Percentiles rank a stretch among this genome's conserved stretches.
Evolutionary conservation across 2,797 vertebrate genomes (phyloP).

Genomic region (Semaprochilodus insignis): DNA sequence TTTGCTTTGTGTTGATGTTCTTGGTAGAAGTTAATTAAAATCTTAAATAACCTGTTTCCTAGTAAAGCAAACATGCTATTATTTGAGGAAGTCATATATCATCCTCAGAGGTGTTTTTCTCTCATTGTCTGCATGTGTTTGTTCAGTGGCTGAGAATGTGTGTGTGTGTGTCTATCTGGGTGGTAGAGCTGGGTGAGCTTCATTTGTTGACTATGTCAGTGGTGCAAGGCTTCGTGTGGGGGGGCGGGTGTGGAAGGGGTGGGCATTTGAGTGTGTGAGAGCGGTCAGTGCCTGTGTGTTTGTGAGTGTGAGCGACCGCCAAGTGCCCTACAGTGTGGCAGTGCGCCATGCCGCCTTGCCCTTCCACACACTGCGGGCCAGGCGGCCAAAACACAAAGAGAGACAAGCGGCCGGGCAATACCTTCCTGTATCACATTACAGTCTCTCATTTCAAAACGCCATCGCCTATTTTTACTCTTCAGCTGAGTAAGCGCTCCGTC

Average conservation of each 20-base stretch:
- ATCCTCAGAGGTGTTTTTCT: background rate
- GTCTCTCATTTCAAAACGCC: conserved; percentile 71
- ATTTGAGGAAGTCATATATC: conserved; percentile 17
- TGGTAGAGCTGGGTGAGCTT: conserved; percentile 15
- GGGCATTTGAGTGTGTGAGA: background rate
- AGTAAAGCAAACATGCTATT: conserved; percentile 23
- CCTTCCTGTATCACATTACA: conserved; percentile 74
- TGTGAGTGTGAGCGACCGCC: conserved; percentile 60
- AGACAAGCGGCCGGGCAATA: conserved; percentile 72
- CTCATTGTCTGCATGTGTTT: conserved; percentile 1
- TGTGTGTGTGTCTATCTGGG: background rate
- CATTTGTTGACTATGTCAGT: conserved; percentile 42
- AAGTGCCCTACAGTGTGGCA: conserved; percentile 72
- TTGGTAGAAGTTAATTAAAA: conserved; percentile 14
- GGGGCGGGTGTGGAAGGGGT: background rate
- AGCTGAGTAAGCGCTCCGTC: conserved; percentile 66
- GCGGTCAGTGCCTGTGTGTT: background rate
- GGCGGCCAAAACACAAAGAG: conserved; percentile 77
- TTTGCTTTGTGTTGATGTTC: background rate
- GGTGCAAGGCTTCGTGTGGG: conserved; percentile 1
- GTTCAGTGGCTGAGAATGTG: conserved; percentile 18
- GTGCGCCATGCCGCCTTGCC: conserved; percentile 72
- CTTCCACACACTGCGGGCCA: conserved; percentile 60
- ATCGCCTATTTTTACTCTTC: conserved; percentile 70
- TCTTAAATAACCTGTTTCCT: conserved; percentile 38